These are phyloP conservation scores for Phasianus colchicus DNA, from an alignment of 2,113 vertebrate species.

Conservation along the genomic window DNA sequence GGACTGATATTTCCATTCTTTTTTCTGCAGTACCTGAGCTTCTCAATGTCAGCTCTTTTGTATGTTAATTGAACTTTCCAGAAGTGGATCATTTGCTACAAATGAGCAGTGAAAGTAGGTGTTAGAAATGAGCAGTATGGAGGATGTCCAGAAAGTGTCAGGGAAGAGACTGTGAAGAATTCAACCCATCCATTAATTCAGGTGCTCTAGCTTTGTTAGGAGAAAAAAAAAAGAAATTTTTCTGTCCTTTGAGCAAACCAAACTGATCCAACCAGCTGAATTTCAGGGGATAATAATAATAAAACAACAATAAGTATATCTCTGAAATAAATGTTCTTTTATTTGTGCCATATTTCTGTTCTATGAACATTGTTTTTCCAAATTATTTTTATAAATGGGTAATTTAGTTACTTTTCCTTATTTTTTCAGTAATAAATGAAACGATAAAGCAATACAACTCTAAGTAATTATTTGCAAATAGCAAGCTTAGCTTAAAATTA, in stretches of 20 bases:
- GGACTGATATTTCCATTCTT: background rate
- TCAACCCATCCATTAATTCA: background rate
- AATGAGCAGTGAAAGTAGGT: background rate
- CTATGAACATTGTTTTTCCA: background rate
- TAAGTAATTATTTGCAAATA: background rate
- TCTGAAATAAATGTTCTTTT: background rate
- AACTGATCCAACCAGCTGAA: background rate
- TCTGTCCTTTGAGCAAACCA: background rate
- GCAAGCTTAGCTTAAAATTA: background rate
- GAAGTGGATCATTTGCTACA: background rate
- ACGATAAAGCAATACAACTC: background rate
- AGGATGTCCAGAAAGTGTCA: background rate
- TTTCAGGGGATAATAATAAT: background rate
- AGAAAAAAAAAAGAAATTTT: background rate
- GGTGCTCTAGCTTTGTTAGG: background rate
- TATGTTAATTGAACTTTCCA: background rate
- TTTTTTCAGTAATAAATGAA: background rate
- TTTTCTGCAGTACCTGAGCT: background rate
- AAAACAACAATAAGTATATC: background rate
- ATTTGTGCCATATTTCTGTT: background rate
- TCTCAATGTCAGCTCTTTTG: background rate
- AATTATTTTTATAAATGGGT: background rate
- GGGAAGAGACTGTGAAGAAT: background rate
- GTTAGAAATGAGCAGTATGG: background rate
- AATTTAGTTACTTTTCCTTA: background rate